Percentiles rank a stretch among this genome's conserved stretches.
Conservation (phyloP, 2,888 invertebrate genomes). For the Baronia brevicornis region DNA sequence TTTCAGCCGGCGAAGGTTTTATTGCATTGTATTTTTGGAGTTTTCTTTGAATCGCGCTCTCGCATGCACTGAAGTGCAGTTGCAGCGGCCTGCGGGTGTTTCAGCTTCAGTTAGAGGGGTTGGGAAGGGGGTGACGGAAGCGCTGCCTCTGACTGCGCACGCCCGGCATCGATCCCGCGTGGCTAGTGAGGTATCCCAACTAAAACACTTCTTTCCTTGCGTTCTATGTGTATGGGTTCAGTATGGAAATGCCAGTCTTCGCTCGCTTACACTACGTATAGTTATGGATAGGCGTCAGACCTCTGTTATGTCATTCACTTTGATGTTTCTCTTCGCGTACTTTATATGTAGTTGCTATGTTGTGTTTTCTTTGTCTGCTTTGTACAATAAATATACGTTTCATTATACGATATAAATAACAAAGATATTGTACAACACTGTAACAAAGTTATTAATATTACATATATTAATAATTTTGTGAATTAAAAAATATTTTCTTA, state of each 20-base stretch:
- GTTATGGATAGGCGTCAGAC: slow-evolving; percentile 25
- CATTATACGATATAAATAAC: no score
- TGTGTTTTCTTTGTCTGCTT: no score
- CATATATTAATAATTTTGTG: no score
- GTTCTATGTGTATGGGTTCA: slow-evolving; percentile 29
- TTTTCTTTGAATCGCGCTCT: slow-evolving; percentile 47
- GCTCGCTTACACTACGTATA: slow-evolving; percentile 27
- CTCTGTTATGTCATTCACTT: slow-evolving; percentile 70
- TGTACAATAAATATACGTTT: no score
- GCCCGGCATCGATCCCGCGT: slow-evolving; percentile 66
- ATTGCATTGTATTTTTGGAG: slow-evolving; percentile 37
- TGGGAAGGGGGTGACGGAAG: slow-evolving; percentile 39
- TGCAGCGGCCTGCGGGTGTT: slow-evolving; percentile 44
- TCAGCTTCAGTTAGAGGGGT: slow-evolving; percentile 32
- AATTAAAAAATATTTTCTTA: no score
- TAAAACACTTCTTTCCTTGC: slow-evolving; percentile 47
- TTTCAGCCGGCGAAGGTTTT: slow-evolving; percentile 14
- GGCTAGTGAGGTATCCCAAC: slow-evolving; percentile 52
- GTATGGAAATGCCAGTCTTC: slow-evolving; percentile 21
- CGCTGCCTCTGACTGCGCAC: slow-evolving; percentile 46
- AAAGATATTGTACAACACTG: no score
- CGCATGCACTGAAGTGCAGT: slow-evolving; percentile 71
- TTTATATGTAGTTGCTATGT: slow-evolving; percentile 26
- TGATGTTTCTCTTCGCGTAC: slow-evolving; percentile 45
- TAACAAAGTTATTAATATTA: no score